Base-by-base conservation (phyloP, 2,888 invertebrate genomes). In the Drosophila picticornis region DNA sequence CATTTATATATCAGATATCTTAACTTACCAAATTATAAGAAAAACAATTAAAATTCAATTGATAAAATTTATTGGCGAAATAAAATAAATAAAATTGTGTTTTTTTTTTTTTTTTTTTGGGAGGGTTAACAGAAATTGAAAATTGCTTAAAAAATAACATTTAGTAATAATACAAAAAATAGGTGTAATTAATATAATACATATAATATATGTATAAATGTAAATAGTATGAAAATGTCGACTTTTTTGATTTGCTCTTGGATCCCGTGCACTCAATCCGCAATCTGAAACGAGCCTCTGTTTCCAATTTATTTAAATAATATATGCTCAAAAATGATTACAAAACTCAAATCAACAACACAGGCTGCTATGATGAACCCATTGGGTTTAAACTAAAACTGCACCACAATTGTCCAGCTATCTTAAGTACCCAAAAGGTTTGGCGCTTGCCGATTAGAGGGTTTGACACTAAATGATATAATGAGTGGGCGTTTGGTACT, bases 381-480 rank as follows among this genome's bases (percentile, higher is more conserved):
- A 93, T 93, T 93, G 93, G 93, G 93, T 92, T 93, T 93, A 93
- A 91, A 88, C 88, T 90, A 91, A 76, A 80, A 70, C 70, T 70
- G 69, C 82, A 78, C 77, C 81, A 80, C 78, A 36, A 40, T 36
- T 51, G 38, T 53, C 50, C 64, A 59, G 46, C 32, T 55, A 61
- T 66, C 43, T 83, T 85, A 86, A 90, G 88, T 90, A 85, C 88
- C 71, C 75, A 56, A 70, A 80, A 73, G 61, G 66, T 27, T 75
- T 63, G 62, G 43, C 56, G 69, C 48, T 68, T 32, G 53, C 68
- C 38, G n/a, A 25, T 46, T 46, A 16, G 2, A 4, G 16, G 46
- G 46, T 25, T 25, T 25, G 46, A 32, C 53, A 68, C 48, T 67
- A 46, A 29, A 52, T 43, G 19, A 76, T 16, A 46, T 25, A 70